Percentiles rank a stretch among this genome's conserved stretches.
Evolutionary conservation across 2,113 vertebrate species (phyloP).

Genomic region (Rafetus swinhoei): DNA sequence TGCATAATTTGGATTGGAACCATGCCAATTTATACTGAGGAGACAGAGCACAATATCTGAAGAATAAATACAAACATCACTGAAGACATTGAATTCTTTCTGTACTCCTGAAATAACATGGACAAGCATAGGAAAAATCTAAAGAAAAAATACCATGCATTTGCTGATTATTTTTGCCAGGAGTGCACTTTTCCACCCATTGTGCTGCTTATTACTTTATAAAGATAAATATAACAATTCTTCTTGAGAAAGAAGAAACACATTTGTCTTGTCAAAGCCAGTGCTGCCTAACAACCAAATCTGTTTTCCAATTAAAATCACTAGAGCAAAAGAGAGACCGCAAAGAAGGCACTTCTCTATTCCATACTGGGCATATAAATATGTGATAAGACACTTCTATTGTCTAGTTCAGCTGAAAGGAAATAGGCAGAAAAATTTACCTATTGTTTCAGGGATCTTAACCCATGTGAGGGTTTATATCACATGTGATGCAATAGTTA

Average conservation of each 20-base stretch:
- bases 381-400: not conserved
- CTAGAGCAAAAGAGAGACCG: not conserved
- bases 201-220: not conserved
- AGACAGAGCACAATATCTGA: not conserved
- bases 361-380: not conserved
- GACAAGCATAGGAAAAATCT: not conserved
- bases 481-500: not conserved
- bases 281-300: not conserved
- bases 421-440: not conserved
- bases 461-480: not conserved
- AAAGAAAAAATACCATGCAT: not conserved
- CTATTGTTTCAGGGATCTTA: not conserved
- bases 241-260: not conserved
- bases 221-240: constrained; percentile 17
- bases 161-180: constrained; percentile 1
- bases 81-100: not conserved
- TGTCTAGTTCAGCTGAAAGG: not conserved
- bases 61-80: constrained; percentile 8
- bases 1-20: not conserved
- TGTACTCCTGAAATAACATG: not conserved
- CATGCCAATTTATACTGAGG: not conserved
- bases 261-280: constrained; percentile 27
- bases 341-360: not conserved
- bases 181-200: not conserved
- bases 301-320: constrained; percentile 38